phyloP scores from a whole-genome alignment of 2,888 invertebrate genomes.

The Leptura quadrifasciata region DNA sequence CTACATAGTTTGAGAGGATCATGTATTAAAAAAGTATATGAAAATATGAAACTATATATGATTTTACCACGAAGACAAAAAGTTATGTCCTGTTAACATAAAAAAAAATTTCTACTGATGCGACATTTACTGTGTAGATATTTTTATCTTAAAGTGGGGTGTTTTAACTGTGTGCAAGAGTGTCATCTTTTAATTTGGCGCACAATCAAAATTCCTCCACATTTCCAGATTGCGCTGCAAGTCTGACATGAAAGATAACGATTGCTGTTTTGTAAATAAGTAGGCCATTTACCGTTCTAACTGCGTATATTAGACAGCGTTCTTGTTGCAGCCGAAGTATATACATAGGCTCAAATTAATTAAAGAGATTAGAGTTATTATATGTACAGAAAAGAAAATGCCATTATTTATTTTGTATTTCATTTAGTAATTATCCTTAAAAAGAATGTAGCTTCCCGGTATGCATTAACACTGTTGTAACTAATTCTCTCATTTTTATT shows the following conservation, averaged over 20 bases:
- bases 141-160: no score
- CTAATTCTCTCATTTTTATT: not conserved
- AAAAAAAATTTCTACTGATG: no score
- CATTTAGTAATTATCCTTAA: constrained; percentile 4
- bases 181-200: no score
- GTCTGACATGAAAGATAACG: not conserved
- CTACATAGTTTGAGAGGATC: no score
- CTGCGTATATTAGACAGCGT: not conserved
- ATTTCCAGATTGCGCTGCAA: not conserved
- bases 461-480: not conserved
- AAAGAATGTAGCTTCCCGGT: not conserved
- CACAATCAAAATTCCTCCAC: no score
- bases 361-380: not conserved
- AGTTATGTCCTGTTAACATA: no score
- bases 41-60: no score
- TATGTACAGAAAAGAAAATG: not conserved
- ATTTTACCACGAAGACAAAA: no score
- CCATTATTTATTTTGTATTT: constrained; percentile 3
- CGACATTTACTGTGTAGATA: no score
- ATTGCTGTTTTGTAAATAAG: not conserved
- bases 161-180: no score
- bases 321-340: not conserved
- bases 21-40: no score
- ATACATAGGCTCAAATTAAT: not conserved
- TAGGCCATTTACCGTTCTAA: not conserved